These are phyloP conservation scores for Canis aureus DNA, from an alignment of 2,113 vertebrate species.

Conservation along the genomic window DNA sequence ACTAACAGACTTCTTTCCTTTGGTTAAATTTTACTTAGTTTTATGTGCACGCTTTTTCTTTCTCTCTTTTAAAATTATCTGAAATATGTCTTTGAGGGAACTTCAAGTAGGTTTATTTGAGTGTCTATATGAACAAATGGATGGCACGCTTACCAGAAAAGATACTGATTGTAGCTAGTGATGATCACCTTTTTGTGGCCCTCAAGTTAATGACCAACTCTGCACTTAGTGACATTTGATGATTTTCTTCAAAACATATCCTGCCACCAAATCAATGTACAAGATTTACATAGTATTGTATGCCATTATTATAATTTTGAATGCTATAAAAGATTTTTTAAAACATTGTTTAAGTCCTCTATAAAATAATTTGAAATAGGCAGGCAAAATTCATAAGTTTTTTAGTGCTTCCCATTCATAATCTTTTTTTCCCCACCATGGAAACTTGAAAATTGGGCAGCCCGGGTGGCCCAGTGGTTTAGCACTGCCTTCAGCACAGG, in stretches of 20 bases:
- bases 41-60: neutral
- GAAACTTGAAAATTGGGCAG: neutral
- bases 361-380: neutral
- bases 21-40: constrained; percentile 41
- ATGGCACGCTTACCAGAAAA: neutral
- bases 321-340: neutral
- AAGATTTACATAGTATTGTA: neutral
- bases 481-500: no score
- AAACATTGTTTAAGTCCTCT: constrained; percentile 24
- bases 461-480: no score
- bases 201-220: neutral
- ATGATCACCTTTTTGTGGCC: neutral
- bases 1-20: neutral
- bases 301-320: neutral
- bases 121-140: neutral
- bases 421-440: neutral
- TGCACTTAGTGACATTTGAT: neutral
- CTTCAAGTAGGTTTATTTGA: neutral
- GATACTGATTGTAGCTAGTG: neutral
- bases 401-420: neutral
- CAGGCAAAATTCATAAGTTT: neutral
- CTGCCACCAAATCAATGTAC: neutral
- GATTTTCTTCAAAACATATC: constrained; percentile 13
- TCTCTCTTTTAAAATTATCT: constrained; percentile 15
- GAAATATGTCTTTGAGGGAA: neutral